phyloP scores from a whole-genome alignment of 2,113 vertebrate genomes.

The Eclectus roratus region DNA sequence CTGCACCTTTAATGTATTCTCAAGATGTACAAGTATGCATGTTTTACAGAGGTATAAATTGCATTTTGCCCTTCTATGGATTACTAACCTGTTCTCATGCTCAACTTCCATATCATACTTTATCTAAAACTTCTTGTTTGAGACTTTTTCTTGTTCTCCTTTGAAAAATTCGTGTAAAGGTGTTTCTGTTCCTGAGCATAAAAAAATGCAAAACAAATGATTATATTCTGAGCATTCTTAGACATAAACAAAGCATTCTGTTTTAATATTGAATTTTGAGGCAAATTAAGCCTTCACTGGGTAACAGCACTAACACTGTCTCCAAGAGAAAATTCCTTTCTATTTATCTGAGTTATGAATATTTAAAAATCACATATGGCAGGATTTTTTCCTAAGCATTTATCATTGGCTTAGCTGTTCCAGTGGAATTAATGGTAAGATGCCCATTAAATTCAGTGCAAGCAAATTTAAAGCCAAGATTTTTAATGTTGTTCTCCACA shows the following conservation, averaged over 20 bases:
- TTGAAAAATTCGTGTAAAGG: accelerated
- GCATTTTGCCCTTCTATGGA: neutral
- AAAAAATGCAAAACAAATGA: accelerated
- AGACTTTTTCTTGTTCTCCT: neutral
- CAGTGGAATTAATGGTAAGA: constrained; percentile 12
- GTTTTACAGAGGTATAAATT: neutral
- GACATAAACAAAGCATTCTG: neutral
- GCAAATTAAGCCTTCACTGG: neutral
- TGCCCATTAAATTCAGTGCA: neutral
- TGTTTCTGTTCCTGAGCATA: neutral
- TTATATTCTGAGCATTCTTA: neutral
- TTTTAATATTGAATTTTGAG: neutral
- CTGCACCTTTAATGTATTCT: neutral
- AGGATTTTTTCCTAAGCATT: neutral
- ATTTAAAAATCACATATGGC: neutral
- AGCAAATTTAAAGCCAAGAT: neutral
- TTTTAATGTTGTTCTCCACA: neutral
- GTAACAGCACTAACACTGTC: neutral
- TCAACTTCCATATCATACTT: neutral
- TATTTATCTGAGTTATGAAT: neutral
- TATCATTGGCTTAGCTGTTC: neutral
- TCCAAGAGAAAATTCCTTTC: neutral
- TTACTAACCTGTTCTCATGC: neutral
- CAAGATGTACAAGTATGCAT: neutral
- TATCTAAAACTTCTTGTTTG: neutral